Conservation (phyloP, 1,140 invertebrate genomes). For the Microplitis demolitor region DNA sequence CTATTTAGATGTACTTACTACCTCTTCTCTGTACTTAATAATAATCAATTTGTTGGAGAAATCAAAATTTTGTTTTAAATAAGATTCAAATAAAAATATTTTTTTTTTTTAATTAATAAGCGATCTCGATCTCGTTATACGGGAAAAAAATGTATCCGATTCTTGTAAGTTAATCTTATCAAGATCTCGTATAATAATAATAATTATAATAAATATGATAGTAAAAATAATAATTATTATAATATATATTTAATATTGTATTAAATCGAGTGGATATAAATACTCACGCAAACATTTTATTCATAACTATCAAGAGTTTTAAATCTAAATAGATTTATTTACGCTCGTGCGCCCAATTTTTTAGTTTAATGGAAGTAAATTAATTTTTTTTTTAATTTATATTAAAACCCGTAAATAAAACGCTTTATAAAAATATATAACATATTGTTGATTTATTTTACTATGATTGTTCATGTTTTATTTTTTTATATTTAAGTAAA, state of each 20-base stretch:
- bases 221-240: no score
- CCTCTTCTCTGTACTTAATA: background rate
- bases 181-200: slow-evolving; percentile 1
- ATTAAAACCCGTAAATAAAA: no score
- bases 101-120: background rate
- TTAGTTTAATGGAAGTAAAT: background rate
- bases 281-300: no score
- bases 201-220: background rate
- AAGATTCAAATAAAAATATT: background rate
- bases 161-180: background rate
- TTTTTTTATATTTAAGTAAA: background rate
- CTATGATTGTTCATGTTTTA: background rate
- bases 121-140: background rate
- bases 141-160: background rate
- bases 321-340: background rate
- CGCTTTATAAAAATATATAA: background rate
- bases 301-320: no score
- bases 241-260: background rate
- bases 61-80: background rate
- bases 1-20: slow-evolving; percentile 4
- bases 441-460: background rate
- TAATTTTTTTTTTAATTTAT: background rate
- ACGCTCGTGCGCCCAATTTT: slow-evolving; percentile 9
- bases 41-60: background rate
- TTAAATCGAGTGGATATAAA: no score